Evolutionary conservation across 2,888 invertebrate species (phyloP).

Genomic region (Ectemnius cavifrons): DNA sequence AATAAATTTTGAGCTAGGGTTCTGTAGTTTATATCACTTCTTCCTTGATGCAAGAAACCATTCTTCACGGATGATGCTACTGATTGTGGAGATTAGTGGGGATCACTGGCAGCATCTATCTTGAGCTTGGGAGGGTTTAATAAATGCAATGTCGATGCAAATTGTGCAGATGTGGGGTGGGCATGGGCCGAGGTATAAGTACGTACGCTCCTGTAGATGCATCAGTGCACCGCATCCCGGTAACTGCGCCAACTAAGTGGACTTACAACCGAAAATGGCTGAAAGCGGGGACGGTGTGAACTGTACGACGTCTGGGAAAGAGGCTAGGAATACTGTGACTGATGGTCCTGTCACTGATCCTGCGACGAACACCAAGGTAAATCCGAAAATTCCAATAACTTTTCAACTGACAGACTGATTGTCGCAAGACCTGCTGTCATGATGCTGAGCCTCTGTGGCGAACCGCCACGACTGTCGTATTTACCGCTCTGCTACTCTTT

Average conservation of each 20-base stretch:
- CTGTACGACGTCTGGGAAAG: conserved; percentile 70
- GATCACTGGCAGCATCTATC: too few relatives aligned
- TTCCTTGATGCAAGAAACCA: too few relatives aligned
- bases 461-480: conserved; percentile 44
- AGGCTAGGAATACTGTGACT: conserved; percentile 79
- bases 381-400: conserved; percentile 19
- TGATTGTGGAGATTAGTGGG: too few relatives aligned
- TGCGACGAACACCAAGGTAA: conserved; percentile 82
- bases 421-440: conserved; percentile 7
- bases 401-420: not conserved
- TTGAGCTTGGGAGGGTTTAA: too few relatives aligned
- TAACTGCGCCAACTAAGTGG: conserved; percentile 23
- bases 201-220: conserved; percentile 30
- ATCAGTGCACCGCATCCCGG: conserved; percentile 43
- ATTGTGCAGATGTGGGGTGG: not conserved
- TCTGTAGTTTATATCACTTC: too few relatives aligned
- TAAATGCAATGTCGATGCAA: too few relatives aligned
- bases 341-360: conserved; percentile 89
- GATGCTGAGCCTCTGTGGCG: conserved; percentile 16
- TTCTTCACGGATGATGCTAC: too few relatives aligned
- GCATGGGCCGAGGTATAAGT: conserved; percentile 1
- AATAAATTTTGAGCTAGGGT: too few relatives aligned
- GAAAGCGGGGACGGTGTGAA: conserved; percentile 73
- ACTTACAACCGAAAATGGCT: conserved; percentile 72
- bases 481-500: conserved; percentile 45